Evolutionary conservation across 1,140 invertebrate genomes (phyloP).

Genomic region (Neodiprion pinetum): DNA sequence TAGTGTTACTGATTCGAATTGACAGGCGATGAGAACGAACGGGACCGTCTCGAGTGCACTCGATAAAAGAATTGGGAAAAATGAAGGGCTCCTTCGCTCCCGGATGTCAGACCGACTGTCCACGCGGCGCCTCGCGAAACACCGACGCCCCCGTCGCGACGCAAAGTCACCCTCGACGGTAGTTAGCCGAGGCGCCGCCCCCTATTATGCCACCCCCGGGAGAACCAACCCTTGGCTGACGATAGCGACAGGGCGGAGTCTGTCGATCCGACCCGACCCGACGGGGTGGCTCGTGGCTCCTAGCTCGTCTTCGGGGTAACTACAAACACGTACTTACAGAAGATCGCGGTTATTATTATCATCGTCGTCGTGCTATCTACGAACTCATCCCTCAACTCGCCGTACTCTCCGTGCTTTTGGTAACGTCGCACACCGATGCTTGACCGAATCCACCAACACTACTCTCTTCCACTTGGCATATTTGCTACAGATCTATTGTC

Average conservation of each 20-base stretch:
- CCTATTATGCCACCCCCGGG: conserved; percentile 42
- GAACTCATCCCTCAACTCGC: conserved; percentile 24
- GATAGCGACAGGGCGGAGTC: conserved; percentile 40
- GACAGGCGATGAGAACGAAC: background rate
- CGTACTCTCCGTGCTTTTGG: background rate
- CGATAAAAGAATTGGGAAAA: background rate
- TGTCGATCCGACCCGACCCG: conserved; percentile 40
- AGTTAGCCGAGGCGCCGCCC: conserved; percentile 45
- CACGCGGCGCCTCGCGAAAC: conserved; percentile 31
- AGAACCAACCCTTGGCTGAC: conserved; percentile 48
- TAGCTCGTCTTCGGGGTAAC: conserved; percentile 56
- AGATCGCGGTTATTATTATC: conserved; percentile 50
- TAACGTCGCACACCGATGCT: background rate
- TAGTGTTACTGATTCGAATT: background rate
- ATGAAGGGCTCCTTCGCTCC: background rate
- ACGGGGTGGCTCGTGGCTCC: conserved; percentile 37
- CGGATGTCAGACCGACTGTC: conserved; percentile 37
- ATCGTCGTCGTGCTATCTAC: conserved; percentile 32
- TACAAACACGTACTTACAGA: conserved; percentile 62
- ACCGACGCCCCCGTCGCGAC: background rate
- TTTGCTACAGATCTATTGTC: background rate
- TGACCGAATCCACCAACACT: background rate
- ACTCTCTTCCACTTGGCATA: background rate
- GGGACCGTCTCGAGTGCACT: background rate
- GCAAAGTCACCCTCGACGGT: conserved; percentile 29